phyloP scores from a whole-genome alignment of 2,888 invertebrate species.

The Branchellion lobata region DNA sequence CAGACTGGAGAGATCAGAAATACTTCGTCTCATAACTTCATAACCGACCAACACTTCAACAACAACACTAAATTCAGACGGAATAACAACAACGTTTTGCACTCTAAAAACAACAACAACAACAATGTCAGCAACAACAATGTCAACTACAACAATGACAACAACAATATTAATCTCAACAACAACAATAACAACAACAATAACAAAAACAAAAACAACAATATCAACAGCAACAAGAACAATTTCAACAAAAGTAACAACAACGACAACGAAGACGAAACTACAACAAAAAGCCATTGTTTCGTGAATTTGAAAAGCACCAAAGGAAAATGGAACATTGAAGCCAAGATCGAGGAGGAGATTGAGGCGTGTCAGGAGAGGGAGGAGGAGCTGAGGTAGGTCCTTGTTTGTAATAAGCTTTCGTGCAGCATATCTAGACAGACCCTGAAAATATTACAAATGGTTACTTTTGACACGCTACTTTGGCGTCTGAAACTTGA shows the following conservation, averaged over 20 bases:
- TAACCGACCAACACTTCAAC: not conserved
- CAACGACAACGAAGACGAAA: not conserved
- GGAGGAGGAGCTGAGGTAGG: constrained; percentile 42
- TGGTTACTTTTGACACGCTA: no score
- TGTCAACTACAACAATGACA: not conserved
- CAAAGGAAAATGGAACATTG: not conserved
- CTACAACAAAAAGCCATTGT: no score
- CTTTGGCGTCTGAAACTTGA: no score
- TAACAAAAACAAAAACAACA: not conserved
- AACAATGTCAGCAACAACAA: not conserved
- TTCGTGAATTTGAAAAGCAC: not conserved
- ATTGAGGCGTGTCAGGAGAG: constrained; percentile 35
- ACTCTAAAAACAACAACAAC: not conserved
- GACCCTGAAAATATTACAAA: no score
- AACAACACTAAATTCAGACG: not conserved
- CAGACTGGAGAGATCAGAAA: not conserved
- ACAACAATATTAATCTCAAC: no score
- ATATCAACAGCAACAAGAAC: not conserved
- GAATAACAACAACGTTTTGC: no score
- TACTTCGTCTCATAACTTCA: no score
- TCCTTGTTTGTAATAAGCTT: not conserved
- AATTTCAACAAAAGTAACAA: not conserved
- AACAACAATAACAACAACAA: no score
- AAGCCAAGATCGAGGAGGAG: constrained; percentile 44
- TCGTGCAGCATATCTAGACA: no score